Percentiles rank a stretch among this genome's conserved stretches.
Evolutionary conservation across 1,140 invertebrate species (phyloP).

Genomic region (Caenorhabditis latens): DNA sequence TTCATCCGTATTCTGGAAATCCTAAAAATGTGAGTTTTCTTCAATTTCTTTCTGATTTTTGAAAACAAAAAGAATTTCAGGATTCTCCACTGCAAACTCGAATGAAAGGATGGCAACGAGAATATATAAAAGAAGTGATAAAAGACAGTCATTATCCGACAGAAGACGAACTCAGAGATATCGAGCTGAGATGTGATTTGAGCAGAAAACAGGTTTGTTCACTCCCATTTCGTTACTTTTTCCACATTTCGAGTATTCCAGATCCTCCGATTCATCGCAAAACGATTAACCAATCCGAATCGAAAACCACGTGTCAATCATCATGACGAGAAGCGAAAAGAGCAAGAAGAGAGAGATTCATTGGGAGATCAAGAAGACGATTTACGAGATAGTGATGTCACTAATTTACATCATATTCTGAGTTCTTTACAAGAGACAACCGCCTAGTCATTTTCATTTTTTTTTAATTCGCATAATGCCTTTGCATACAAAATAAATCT

Average conservation of each 20-base stretch:
- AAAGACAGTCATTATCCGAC: constrained; percentile 62
- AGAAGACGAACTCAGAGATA: constrained; percentile 59
- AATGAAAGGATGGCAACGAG: constrained; percentile 64
- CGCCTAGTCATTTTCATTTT: not conserved
- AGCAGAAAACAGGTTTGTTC: constrained; percentile 57
- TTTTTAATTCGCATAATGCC: constrained; percentile 31
- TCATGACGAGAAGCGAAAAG: constrained; percentile 47
- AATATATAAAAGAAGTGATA: constrained; percentile 63
- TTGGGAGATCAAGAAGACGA: constrained; percentile 37
- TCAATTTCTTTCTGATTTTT: not conserved
- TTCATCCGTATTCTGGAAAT: constrained; percentile 23
- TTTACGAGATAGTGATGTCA: not conserved
- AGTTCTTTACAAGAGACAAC: constrained; percentile 25
- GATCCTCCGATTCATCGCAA: constrained; percentile 62
- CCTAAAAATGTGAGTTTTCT: not conserved
- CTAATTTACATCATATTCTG: constrained; percentile 9
- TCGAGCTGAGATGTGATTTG: constrained; percentile 61
- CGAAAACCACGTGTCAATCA: constrained; percentile 57
- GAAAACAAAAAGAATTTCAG: constrained; percentile 15
- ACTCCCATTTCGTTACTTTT: not conserved
- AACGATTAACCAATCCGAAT: constrained; percentile 58
- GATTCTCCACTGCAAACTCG: constrained; percentile 51
- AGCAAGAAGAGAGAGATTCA: constrained; percentile 22
- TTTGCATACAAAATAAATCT: constrained; percentile 33
- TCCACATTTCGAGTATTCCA: constrained; percentile 17